phyloP scores from a whole-genome alignment of 2,797 vertebrate genomes.

The Phylloscopus collybita region DNA sequence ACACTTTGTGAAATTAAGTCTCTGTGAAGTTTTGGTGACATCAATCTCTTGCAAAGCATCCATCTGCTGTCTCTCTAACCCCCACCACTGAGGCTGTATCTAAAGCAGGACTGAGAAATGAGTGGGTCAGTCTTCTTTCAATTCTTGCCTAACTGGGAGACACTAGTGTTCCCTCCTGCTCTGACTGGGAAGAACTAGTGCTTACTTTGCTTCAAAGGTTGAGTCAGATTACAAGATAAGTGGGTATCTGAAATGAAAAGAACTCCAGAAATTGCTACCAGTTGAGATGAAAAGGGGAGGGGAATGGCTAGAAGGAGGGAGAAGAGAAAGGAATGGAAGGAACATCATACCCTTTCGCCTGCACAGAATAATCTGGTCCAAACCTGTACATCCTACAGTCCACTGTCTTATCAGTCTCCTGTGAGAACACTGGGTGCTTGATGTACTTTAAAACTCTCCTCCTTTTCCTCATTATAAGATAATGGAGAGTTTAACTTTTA shows the following conservation, averaged over 20 bases:
- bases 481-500: neutral
- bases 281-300: neutral
- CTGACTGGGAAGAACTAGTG: neutral
- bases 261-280: constrained; percentile 30
- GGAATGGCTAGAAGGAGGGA: neutral
- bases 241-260: constrained; percentile 44
- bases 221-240: constrained; percentile 69
- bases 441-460: neutral
- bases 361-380: neutral
- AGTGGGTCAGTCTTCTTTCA: neutral
- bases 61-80: neutral
- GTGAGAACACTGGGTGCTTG: neutral
- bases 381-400: neutral
- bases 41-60: neutral
- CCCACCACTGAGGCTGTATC: neutral
- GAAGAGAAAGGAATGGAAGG: neutral
- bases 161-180: neutral
- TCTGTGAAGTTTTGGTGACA: neutral
- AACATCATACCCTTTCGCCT: neutral
- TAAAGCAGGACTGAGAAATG: neutral
- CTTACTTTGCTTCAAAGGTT: constrained; percentile 40
- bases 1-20: neutral
- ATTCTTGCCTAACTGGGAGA: neutral
- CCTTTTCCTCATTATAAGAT: neutral
- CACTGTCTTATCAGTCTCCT: neutral